These are phyloP conservation scores for Plemyria rubiginata DNA, from an alignment of 2,888 invertebrate genomes.

Conservation along the genomic window DNA sequence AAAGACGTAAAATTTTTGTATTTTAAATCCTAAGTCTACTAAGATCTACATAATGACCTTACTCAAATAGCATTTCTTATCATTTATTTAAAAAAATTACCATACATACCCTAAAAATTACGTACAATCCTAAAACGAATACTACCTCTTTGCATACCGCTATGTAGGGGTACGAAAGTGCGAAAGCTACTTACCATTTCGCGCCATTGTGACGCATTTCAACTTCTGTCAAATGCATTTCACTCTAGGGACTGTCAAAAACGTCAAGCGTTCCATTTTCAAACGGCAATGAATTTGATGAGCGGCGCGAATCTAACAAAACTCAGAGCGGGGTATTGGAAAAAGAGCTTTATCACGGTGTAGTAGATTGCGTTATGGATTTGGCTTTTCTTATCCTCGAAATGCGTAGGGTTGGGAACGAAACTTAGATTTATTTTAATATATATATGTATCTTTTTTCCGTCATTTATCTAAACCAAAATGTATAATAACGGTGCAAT, in stretches of 20 bases:
- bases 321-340: background rate
- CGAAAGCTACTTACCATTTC: conserved; percentile 32
- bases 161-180: conserved; percentile 3
- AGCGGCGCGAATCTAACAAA: conserved; percentile 31
- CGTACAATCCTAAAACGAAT: too few relatives aligned
- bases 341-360: conserved; percentile 15
- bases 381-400: conserved; percentile 1
- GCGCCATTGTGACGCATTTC: conserved; percentile 27
- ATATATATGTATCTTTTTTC: too few relatives aligned
- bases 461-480: too few relatives aligned
- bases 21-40: too few relatives aligned
- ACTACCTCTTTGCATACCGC: background rate
- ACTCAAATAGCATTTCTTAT: too few relatives aligned
- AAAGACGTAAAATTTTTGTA: too few relatives aligned
- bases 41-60: too few relatives aligned
- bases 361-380: background rate
- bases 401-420: conserved; percentile 19
- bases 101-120: too few relatives aligned
- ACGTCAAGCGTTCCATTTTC: conserved; percentile 60
- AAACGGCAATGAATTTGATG: conserved; percentile 50
- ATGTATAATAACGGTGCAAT: too few relatives aligned
- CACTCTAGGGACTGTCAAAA: conserved; percentile 57
- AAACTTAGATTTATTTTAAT: too few relatives aligned
- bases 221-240: conserved; percentile 38
- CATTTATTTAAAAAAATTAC: too few relatives aligned